These are phyloP conservation scores for Fundulus diaphanus DNA, from an alignment of 2,797 vertebrate genomes.

Conservation along the genomic window DNA sequence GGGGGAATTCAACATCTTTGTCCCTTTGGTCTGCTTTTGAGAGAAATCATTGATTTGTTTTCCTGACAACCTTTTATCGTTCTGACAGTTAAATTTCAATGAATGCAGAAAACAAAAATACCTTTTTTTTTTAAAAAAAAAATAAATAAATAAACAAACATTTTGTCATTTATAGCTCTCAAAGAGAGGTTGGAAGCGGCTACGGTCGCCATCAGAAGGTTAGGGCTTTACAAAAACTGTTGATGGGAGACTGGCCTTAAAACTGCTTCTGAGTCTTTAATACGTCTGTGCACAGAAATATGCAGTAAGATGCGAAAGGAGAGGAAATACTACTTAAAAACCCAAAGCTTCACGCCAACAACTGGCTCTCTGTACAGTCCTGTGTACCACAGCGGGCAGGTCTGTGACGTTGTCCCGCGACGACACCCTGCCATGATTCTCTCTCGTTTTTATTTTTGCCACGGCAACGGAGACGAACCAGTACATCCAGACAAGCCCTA, in stretches of 20 bases:
- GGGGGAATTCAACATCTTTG: not conserved
- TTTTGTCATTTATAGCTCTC: not conserved
- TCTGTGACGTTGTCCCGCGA: not conserved
- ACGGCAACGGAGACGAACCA: constrained; percentile 12
- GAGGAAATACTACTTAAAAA: not conserved
- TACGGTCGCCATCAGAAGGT: not conserved
- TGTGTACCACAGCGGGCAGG: not conserved
- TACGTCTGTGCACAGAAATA: not conserved
- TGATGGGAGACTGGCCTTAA: not conserved
- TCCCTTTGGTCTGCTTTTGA: not conserved
- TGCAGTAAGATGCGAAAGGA: not conserved
- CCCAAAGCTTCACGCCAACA: not conserved
- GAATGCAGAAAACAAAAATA: not conserved
- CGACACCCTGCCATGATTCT: constrained; percentile 30
- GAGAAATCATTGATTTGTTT: not conserved
- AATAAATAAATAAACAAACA: not conserved
- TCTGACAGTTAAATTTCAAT: not conserved
- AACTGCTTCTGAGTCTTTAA: not conserved
- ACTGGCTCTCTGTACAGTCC: not conserved
- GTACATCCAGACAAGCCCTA: constrained; percentile 24
- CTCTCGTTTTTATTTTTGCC: constrained; percentile 14
- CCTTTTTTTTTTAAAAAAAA: too few relatives aligned
- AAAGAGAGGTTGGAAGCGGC: not conserved
- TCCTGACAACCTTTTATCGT: not conserved
- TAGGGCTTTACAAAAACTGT: not conserved